Conservation (phyloP, 2,113 vertebrate genomes). For the Todiramphus chloris region DNA sequence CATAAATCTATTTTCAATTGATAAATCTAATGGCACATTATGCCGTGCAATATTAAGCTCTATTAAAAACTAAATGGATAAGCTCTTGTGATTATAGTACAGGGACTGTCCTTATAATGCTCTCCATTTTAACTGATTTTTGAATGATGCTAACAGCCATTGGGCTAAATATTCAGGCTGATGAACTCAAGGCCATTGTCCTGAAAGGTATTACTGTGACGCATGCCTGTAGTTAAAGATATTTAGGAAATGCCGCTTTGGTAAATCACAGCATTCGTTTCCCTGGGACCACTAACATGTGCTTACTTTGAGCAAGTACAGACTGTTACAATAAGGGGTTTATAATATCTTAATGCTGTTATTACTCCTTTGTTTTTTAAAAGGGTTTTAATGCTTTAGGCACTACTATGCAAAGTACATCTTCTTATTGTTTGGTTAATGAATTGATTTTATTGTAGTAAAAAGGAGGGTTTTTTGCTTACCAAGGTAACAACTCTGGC, state of each 20-base stretch:
- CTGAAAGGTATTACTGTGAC: background rate
- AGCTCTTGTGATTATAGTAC: background rate
- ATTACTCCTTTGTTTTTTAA: background rate
- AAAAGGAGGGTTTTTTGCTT: constrained; percentile 28
- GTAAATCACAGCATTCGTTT: background rate
- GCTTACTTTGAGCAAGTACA: background rate
- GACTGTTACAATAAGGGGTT: background rate
- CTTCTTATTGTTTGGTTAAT: background rate
- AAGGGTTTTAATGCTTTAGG: background rate
- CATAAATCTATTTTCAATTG: background rate
- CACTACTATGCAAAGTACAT: background rate
- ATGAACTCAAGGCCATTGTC: background rate
- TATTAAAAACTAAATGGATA: background rate
- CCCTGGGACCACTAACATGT: background rate
- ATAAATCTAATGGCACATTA: background rate
- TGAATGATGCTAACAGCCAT: background rate
- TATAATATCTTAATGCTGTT: background rate
- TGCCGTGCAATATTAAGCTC: background rate
- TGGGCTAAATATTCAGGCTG: background rate
- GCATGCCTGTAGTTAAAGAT: background rate
- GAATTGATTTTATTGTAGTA: background rate
- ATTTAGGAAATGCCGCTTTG: background rate
- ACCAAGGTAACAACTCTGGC: constrained; percentile 81
- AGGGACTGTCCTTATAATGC: background rate
- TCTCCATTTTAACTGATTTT: background rate